Percentiles rank a stretch among this genome's conserved stretches.
phyloP scores from a whole-genome alignment of 1,140 invertebrate genomes.

The Melipona quadrifasciata region DNA sequence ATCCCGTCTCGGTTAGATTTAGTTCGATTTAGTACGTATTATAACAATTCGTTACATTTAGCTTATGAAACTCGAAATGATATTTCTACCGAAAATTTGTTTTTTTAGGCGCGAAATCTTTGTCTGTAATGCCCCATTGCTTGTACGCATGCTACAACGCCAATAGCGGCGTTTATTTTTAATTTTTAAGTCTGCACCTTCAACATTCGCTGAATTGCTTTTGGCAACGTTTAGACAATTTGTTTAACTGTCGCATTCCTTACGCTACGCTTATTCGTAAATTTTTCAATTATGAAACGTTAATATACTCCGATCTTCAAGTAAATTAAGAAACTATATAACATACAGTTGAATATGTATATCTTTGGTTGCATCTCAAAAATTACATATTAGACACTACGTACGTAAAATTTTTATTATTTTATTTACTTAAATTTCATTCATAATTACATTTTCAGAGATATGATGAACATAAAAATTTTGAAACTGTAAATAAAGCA shows the following conservation, averaged over 20 bases:
- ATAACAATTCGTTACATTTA: not conserved
- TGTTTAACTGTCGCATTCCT: conserved; percentile 16
- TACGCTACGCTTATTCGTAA: not conserved
- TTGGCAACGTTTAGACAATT: conserved; percentile 10
- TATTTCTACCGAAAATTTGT: conserved; percentile 2
- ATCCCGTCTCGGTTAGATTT: not conserved
- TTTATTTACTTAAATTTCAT: not conserved
- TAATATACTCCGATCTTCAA: not conserved
- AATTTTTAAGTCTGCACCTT: conserved; percentile 7
- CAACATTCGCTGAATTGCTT: conserved; percentile 2
- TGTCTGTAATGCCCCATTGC: no score
- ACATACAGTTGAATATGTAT: not conserved
- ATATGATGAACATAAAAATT: not conserved
- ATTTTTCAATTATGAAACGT: not conserved
- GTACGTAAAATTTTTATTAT: not conserved
- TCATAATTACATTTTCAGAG: not conserved
- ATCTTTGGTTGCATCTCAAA: not conserved
- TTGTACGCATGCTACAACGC: not conserved
- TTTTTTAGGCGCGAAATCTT: conserved; percentile 15
- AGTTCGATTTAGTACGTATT: not conserved
- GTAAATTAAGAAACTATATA: not conserved
- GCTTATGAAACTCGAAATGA: not conserved
- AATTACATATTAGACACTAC: not conserved
- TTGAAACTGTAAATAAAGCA: not conserved
- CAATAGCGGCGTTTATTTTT: conserved; percentile 23